Evolutionary conservation across 2,797 vertebrate genomes (phyloP).

Genomic region (Apogon hyalosoma): DNA sequence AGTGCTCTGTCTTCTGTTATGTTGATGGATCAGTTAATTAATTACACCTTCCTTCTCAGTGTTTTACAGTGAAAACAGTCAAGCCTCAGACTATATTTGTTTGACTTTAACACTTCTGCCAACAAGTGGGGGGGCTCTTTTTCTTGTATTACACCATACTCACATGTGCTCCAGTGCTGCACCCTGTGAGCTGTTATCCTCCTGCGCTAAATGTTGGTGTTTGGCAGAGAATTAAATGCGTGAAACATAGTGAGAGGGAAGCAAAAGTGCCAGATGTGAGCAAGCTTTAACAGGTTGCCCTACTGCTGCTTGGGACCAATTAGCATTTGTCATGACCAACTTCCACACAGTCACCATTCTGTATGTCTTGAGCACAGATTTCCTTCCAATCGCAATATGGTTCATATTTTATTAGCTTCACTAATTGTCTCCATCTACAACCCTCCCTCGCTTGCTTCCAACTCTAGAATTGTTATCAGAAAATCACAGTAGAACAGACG

Average conservation of each 20-base stretch:
- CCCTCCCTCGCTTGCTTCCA: slow-evolving; percentile 56
- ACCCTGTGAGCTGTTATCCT: slow-evolving; percentile 43
- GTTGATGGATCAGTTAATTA: too few relatives aligned
- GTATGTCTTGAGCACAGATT: slow-evolving; percentile 70
- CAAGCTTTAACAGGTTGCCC: slow-evolving; percentile 70
- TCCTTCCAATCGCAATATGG: slow-evolving; percentile 70
- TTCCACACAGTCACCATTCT: slow-evolving; percentile 50
- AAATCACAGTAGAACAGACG: slow-evolving; percentile 78
- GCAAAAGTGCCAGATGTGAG: slow-evolving; percentile 68
- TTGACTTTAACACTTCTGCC: neutral
- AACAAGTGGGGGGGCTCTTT: slow-evolving; percentile 8
- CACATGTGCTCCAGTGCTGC: slow-evolving; percentile 20
- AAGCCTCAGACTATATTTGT: slow-evolving; percentile 1
- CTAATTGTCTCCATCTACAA: slow-evolving; percentile 71
- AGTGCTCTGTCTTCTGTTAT: too few relatives aligned
- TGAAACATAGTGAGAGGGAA: slow-evolving; percentile 41
- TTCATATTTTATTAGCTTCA: slow-evolving; percentile 73
- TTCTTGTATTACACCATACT: slow-evolving; percentile 1
- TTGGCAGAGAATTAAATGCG: slow-evolving; percentile 57
- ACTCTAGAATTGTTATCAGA: slow-evolving; percentile 71
- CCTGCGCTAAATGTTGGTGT: slow-evolving; percentile 48
- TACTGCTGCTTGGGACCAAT: slow-evolving; percentile 72
- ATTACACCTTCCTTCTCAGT: neutral
- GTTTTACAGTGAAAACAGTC: neutral
- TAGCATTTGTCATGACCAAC: slow-evolving; percentile 72